Base-by-base conservation (phyloP, 1,140 invertebrate species). In the Neomicropteryx cornuta region DNA sequence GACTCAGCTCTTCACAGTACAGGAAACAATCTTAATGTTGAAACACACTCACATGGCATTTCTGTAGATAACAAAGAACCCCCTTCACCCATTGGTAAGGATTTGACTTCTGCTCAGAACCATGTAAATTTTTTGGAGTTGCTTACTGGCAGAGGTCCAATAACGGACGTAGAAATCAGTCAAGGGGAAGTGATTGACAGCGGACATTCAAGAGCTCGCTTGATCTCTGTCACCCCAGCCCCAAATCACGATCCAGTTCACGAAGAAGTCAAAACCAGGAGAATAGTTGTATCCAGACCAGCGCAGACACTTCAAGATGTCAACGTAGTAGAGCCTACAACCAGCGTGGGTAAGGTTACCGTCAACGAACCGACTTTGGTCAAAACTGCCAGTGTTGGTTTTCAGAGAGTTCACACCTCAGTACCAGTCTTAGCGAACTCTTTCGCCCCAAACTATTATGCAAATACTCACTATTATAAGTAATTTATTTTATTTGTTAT, bases 241-340 rank as follows among this genome's bases (percentile, higher is more conserved):
- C 71, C 73, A 8, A 55, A 56, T 1, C 57, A 66, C 41, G 59
- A 58, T 0, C 53, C 68, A 3, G 53, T 70, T 29, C 52, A 63
- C 10, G 73, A 77, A 50, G 68, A 66, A 22, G 70, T 76, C 24
- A 70, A 72, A 30, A 77, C 74, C 20, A 61, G 75, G 32, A 67
- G 76, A 24, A 71, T 78, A 33, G 75, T 78, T 8, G 67, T 78
- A 4, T 73, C 68, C 39, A 59, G 74, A 39, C 75, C 76, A 2
- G 71, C 76, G 38, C 72, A 77, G 47, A 78, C 75, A 3, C 57
- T 77, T 10, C 68, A 69, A 35, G 52, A 70, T 34, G 55, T 71
- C 3, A 64, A 60, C 32, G 60, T 63, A 0, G 59, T 58, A 11
- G 60, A 62, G 40, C 60, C 56, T 4, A 58, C 56, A 8, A 54